Conservation (phyloP, 1,140 invertebrate genomes). For the Vanessa atalanta region DNA sequence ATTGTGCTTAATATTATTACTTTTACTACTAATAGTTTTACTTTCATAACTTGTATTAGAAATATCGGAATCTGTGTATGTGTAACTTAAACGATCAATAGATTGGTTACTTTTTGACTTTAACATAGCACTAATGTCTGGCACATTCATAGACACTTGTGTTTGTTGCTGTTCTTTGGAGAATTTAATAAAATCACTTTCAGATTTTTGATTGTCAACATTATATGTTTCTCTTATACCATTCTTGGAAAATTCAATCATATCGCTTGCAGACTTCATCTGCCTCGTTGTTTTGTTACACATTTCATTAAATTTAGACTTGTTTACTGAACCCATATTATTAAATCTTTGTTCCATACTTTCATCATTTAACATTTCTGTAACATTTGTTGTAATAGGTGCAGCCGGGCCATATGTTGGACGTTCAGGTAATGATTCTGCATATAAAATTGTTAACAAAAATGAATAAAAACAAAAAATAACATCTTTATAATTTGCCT, state of each 20-base stretch:
- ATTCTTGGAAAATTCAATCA: slow-evolving; percentile 39
- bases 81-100: not conserved
- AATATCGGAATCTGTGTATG: slow-evolving; percentile 9
- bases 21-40: not conserved
- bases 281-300: slow-evolving; percentile 50
- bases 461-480: no score
- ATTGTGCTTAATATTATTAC: slow-evolving; percentile 14
- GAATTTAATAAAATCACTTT: slow-evolving; percentile 45
- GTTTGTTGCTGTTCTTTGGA: slow-evolving; percentile 33
- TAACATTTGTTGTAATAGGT: slow-evolving; percentile 73
- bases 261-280: slow-evolving; percentile 46
- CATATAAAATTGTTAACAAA: slow-evolving; percentile 36
- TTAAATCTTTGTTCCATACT: slow-evolving; percentile 50
- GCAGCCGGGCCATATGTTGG: slow-evolving; percentile 82
- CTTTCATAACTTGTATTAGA: slow-evolving; percentile 1
- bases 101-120: slow-evolving; percentile 23
- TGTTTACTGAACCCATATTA: slow-evolving; percentile 36
- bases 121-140: slow-evolving; percentile 47
- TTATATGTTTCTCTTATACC: slow-evolving; percentile 30
- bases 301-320: slow-evolving; percentile 45
- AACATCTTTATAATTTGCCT: no score
- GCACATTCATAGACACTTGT: slow-evolving; percentile 43
- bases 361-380: slow-evolving; percentile 59
- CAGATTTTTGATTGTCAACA: slow-evolving; percentile 28
- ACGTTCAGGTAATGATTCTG: slow-evolving; percentile 77